phyloP scores from a whole-genome alignment of 2,888 invertebrate species.

The Philopedon plagiatum region DNA sequence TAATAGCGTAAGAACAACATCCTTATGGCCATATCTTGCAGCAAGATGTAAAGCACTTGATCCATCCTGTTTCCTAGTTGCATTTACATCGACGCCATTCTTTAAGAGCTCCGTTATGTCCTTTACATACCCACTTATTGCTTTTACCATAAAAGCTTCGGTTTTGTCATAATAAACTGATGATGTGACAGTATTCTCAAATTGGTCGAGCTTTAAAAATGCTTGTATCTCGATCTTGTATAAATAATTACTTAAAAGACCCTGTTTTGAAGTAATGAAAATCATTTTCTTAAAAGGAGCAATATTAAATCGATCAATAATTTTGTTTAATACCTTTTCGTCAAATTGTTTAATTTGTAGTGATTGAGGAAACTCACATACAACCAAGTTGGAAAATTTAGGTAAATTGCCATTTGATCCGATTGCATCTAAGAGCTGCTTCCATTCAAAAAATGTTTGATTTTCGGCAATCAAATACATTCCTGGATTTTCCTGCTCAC shows the following conservation, averaged over 20 bases:
- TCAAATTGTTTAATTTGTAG: not conserved
- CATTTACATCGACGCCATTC: not conserved
- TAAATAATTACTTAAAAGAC: not conserved
- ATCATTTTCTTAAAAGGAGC: not conserved
- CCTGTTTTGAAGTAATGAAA: not conserved
- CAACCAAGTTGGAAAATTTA: not conserved
- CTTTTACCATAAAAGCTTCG: not conserved
- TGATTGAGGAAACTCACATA: not conserved
- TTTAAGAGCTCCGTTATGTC: not conserved
- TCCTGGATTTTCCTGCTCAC: too few species aligned
- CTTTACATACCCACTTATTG: not conserved
- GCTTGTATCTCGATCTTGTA: not conserved
- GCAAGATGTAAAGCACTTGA: too few species aligned
- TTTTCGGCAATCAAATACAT: not conserved
- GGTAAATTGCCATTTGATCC: not conserved
- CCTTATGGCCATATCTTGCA: too few species aligned
- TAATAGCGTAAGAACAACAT: too few species aligned
- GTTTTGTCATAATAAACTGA: not conserved
- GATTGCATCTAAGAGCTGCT: not conserved
- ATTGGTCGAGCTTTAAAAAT: not conserved
- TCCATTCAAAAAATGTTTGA: not conserved
- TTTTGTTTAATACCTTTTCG: not conserved
- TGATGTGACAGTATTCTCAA: not conserved
- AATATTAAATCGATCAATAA: too few species aligned
- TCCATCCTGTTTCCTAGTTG: not conserved